Base-by-base conservation (phyloP, 1,140 invertebrate genomes). In the Drosophila hydei region DNA sequence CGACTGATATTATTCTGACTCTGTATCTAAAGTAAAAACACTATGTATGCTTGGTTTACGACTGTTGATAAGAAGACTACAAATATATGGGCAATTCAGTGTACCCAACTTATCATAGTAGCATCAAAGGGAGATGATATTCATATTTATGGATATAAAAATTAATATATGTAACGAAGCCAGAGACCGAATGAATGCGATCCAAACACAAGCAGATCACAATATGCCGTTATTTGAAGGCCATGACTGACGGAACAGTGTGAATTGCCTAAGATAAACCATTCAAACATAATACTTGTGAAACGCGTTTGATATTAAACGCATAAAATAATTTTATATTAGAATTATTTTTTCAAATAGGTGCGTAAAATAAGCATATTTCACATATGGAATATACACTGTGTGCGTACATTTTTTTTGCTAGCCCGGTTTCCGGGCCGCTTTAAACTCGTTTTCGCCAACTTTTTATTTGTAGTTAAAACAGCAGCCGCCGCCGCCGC, bases 161-260 rank as follows among this genome's bases (percentile, higher is more conserved):
- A 30, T 9, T 3, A 2, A 11, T 11, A 9, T 30, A 16, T 40
- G 38, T 16, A 16, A 16, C 38, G 38, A 40, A 40, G n/a, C 14
- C 38, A 1, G n/a, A n/a, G 36, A 50, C 18, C 27, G 30, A 18
- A 21, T 23, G 9, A 25, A 43, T 16, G 11, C 11, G 36, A 51
- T 58, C 23, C 30, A 19, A 21, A 33, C 25, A 43, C 62, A 67
- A 65, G 14, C 42, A 54, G 63, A 67, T 72, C 48, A 52, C 30
- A 47, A 50, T 33, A 45, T 61, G 73, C 80, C 70, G 80, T 85
- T 87, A 77, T 59, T 72, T 62, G 81, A 85, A 85, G 81, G 81
- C 77, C 81, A 23, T n/a, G 50, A 65, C 63, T 62, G 52, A 85
- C 64, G 42, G 6, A 72, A 60, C 77, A 64, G 63, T 72, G 40